Conservation (phyloP, 1,140 invertebrate species). For the Papilio aristodemus region DNA sequence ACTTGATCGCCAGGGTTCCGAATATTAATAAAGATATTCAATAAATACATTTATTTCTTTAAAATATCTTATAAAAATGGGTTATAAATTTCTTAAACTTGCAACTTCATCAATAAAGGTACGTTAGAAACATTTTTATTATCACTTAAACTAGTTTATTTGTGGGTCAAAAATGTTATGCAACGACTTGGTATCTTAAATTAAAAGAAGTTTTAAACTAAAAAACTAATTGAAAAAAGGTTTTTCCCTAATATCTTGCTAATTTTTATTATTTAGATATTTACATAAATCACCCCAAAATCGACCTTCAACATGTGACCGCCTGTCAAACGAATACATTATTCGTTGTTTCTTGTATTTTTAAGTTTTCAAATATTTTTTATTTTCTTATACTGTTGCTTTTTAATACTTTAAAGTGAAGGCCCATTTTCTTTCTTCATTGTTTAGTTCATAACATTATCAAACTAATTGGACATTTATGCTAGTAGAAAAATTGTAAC, state of each 20-base stretch:
- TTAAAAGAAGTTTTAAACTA: not conserved
- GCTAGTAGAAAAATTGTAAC: conserved; percentile 20
- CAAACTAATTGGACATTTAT: not conserved
- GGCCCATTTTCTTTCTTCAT: too few species aligned
- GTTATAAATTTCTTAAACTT: conserved; percentile 70
- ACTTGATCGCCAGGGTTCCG: conserved; percentile 61
- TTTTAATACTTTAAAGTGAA: too few species aligned
- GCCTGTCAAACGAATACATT: conserved; percentile 39
- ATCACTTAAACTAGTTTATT: conserved; percentile 27
- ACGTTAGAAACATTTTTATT: conserved; percentile 41
- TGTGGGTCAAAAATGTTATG: conserved; percentile 46
- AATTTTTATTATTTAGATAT: conserved; percentile 16
- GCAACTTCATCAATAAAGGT: conserved; percentile 65
- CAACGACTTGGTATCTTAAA: conserved; percentile 37
- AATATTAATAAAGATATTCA: conserved; percentile 43
- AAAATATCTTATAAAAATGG: conserved; percentile 52
- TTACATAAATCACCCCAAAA: conserved; percentile 28
- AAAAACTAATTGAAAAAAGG: not conserved
- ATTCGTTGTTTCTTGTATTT: conserved; percentile 6
- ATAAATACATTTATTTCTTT: conserved; percentile 36
- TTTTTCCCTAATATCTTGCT: not conserved
- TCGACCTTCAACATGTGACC: conserved; percentile 77
- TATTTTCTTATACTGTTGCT: too few species aligned
- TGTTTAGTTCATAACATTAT: too few species aligned
- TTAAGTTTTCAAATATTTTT: not conserved